phyloP scores from a whole-genome alignment of 1,140 invertebrate species.

The Drosophila subobscura region DNA sequence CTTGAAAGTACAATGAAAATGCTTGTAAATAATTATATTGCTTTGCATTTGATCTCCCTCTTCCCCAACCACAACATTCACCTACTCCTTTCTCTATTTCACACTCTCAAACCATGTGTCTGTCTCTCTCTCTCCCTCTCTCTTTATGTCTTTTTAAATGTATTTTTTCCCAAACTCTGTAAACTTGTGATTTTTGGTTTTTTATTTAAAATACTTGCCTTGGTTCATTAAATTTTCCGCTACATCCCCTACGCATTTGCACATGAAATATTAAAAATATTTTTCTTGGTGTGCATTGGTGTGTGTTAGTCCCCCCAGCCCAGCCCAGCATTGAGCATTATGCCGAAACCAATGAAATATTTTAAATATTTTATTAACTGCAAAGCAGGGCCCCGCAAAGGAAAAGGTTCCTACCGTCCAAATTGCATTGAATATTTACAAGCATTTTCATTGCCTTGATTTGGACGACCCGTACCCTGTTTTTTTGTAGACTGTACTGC shows the following conservation, averaged over 20 bases:
- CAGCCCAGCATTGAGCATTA: conserved; percentile 46
- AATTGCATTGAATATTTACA: conserved; percentile 82
- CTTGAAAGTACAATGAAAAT: conserved; percentile 83
- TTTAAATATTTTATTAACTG: conserved; percentile 81
- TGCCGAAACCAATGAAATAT: conserved; percentile 71
- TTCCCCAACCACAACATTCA: not conserved
- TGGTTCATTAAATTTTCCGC: conserved; percentile 26
- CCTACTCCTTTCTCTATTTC: not conserved
- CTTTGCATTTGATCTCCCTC: conserved; percentile 58
- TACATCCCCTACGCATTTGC: conserved; percentile 63
- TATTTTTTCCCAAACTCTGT: conserved; percentile 13
- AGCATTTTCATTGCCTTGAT: conserved; percentile 82
- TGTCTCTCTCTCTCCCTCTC: conserved; percentile 4
- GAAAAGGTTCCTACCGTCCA: conserved; percentile 24
- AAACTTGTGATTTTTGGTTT: conserved; percentile 7
- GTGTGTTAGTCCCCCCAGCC: conserved; percentile 30
- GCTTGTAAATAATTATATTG: conserved; percentile 82
- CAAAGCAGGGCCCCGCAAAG: conserved; percentile 62
- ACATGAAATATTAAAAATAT: conserved; percentile 81
- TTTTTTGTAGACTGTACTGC: conserved; percentile 58
- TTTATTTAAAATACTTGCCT: conserved; percentile 1
- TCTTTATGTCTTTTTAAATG: conserved; percentile 8
- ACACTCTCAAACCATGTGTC: conserved; percentile 1
- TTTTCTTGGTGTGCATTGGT: conserved; percentile 64
- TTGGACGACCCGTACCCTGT: conserved; percentile 59